Evolutionary conservation across 2,888 invertebrate genomes (phyloP), one percentile per base, ranked within the genome.

Genomic region (Morpho achilles): DNA sequence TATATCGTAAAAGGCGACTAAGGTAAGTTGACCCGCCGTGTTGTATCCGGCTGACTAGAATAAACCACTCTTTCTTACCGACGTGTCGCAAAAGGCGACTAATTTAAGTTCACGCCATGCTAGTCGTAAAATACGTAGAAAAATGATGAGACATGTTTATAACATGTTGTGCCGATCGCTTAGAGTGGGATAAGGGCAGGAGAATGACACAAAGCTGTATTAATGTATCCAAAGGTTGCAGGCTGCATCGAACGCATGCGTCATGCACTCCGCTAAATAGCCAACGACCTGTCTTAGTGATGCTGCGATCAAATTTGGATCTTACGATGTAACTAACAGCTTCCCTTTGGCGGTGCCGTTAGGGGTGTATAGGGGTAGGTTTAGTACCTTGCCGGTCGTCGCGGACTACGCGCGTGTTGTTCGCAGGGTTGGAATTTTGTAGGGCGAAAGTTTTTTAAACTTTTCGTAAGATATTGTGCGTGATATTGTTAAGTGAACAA

Each of bases 301-400:
- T 79, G 81, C 82, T 84, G 77, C 88, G 84, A 85, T 85, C 87
- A 86, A 89, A 88, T 83, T 87, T 88, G 85, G 86, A 87, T 88
- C 88, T 88, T 88, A 88, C 77, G 73, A 80, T 83, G 84, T 87
- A 84, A 80, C 82, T 69, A 74, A 81, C 80, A 84, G 78, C 79
- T 80, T 80, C 82, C 78, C 76, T 84, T 86, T 77, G 73, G 70
- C 72, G 71, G 73, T 75, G 76, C 63, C 68, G 32, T 61, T 68
- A 66, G 74, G 67, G 70, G 69, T 65, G 63, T 61, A 66, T 63
- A 63, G 65, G 62, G 61, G 55, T 56, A 56, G 51, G 32, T 48
- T 71, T 82, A 87, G 85, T 86, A 70, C 68, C 70, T 71, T 77
- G 80, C 76, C 71, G 77, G 71, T 63, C 70, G 73, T 65, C 74